Conservation (phyloP, 2,113 vertebrate genomes). For the Felis chaus region DNA sequence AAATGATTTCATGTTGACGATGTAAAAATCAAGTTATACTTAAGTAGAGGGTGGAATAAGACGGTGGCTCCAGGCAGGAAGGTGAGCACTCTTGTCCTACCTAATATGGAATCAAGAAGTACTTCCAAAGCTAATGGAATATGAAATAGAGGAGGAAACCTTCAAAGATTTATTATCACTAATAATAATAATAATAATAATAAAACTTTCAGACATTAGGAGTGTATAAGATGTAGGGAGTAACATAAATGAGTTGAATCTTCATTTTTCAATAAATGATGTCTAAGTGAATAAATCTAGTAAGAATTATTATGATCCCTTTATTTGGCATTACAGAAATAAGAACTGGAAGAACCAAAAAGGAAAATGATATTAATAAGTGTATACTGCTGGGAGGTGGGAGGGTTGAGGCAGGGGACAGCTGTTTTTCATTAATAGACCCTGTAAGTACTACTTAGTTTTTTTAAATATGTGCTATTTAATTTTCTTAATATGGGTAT, state of each 20-base stretch:
- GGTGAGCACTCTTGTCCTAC: not conserved
- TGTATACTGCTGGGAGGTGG: not conserved
- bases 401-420: not conserved
- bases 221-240: not conserved
- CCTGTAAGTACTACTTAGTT: not conserved
- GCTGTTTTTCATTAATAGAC: not conserved
- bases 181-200: not conserved
- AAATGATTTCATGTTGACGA: not conserved
- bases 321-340: not conserved
- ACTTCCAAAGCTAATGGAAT: not conserved
- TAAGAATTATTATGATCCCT: not conserved
- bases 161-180: not conserved
- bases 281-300: not conserved
- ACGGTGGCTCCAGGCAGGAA: not conserved
- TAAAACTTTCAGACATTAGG: not conserved
- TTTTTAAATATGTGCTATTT: not conserved
- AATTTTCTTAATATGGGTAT: not conserved
- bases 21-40: not conserved
- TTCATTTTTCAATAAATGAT: not conserved
- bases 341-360: constrained; percentile 11
- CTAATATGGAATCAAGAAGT: not conserved
- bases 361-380: constrained; percentile 29
- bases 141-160: not conserved
- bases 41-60: not conserved
- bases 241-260: not conserved